Conservation (phyloP, 2,888 invertebrate species). For the Aspidapion aeneum region DNA sequence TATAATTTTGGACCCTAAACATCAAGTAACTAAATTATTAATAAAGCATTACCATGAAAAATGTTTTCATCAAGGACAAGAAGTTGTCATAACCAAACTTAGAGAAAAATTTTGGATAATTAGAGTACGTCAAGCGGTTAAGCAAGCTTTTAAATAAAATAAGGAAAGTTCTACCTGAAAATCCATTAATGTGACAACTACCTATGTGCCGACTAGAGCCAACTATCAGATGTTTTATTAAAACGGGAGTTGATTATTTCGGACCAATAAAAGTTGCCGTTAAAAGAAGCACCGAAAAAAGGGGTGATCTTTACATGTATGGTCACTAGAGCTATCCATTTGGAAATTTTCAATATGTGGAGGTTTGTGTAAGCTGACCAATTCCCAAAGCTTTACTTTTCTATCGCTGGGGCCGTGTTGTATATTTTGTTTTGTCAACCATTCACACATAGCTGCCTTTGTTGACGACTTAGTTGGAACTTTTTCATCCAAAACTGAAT, state of each 20-base stretch:
- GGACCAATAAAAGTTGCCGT: background rate
- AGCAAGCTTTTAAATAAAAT: constrained; percentile 5
- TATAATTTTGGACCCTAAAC: background rate
- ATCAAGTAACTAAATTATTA: constrained; percentile 1
- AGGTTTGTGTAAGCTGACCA: too few relatives aligned
- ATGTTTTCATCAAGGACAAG: constrained; percentile 5
- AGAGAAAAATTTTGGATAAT: constrained; percentile 5
- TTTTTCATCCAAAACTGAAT: too few relatives aligned
- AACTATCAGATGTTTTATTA: background rate
- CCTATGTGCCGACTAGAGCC: background rate
- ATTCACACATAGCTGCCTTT: too few relatives aligned
- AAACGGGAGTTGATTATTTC: background rate
- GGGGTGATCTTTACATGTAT: background rate
- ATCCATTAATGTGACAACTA: constrained; percentile 5
- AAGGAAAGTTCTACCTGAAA: background rate
- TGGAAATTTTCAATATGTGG: background rate
- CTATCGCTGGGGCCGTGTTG: too few relatives aligned
- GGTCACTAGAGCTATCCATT: background rate
- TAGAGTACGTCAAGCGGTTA: constrained; percentile 3
- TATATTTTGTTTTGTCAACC: too few relatives aligned
- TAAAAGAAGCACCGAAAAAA: background rate
- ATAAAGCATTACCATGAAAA: constrained; percentile 3
- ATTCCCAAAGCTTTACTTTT: too few relatives aligned
- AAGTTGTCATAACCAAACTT: constrained; percentile 4
- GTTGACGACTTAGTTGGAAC: too few relatives aligned